phyloP scores from a whole-genome alignment of 2,797 vertebrate genomes.

The Xerus rutilus region DNA sequence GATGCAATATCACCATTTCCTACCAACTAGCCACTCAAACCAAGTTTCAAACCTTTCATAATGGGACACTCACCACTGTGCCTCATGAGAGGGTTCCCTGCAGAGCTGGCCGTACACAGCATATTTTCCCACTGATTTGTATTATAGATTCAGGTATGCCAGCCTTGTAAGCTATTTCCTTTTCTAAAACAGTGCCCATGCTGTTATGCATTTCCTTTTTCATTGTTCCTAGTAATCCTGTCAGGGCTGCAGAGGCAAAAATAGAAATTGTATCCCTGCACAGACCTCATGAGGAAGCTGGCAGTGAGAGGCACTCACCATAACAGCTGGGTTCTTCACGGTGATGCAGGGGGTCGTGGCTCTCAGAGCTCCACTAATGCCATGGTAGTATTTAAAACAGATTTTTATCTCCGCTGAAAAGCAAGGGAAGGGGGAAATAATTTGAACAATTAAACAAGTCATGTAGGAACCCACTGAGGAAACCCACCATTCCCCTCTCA shows the following conservation, averaged over 20 bases:
- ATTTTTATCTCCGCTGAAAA: slow-evolving; percentile 97
- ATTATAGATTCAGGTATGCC: background rate
- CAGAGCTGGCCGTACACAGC: background rate
- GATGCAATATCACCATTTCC: background rate
- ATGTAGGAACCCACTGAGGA: background rate
- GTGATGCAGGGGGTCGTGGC: slow-evolving; percentile 99
- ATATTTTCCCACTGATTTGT: background rate
- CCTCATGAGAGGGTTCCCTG: background rate
- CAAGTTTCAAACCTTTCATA: background rate
- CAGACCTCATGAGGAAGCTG: background rate
- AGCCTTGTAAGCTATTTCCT: slow-evolving; percentile 7
- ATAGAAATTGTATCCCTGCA: background rate
- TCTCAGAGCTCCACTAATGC: slow-evolving; percentile 96
- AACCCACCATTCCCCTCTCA: background rate
- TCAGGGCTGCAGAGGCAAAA: background rate
- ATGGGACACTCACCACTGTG: background rate
- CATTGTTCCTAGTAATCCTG: background rate
- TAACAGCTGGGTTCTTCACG: slow-evolving; percentile 96
- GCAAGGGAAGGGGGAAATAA: slow-evolving; percentile 26
- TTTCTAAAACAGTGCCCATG: background rate
- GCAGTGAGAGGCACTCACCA: slow-evolving; percentile 89
- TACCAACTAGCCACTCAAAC: background rate
- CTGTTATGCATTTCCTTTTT: background rate
- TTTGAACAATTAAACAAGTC: background rate
- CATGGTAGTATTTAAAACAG: slow-evolving; percentile 99